Evolutionary conservation across 2,113 vertebrate genomes (phyloP).

Genomic region (Hypanus sabinus): DNA sequence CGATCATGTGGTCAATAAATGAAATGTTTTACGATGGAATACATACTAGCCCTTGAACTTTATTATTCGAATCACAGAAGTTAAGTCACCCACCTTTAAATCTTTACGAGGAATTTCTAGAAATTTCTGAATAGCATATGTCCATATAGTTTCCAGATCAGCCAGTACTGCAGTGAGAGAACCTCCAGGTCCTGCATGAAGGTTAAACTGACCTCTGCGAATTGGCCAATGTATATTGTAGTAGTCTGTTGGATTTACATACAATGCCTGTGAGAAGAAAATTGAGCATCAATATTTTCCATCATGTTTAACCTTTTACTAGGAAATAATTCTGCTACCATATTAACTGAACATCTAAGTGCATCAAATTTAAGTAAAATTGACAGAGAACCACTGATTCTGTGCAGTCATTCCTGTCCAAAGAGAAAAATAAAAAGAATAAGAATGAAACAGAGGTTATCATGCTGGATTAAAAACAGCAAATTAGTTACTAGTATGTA

Average conservation of each 20-base stretch:
- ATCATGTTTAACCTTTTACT: background rate
- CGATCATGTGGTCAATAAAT: background rate
- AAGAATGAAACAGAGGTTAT: background rate
- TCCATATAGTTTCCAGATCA: conserved; percentile 91
- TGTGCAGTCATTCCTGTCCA: background rate
- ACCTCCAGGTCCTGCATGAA: conserved; percentile 76
- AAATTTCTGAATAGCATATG: conserved; percentile 81
- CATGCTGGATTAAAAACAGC: background rate
- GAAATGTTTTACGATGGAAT: background rate
- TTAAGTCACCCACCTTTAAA: conserved; percentile 73
- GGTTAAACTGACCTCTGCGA: conserved; percentile 80
- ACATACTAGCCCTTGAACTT: background rate
- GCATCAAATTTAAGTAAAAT: background rate
- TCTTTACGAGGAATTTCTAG: conserved; percentile 92
- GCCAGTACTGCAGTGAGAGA: conserved; percentile 80
- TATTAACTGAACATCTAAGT: background rate
- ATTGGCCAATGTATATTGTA: conserved; percentile 90
- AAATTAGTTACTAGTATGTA: background rate
- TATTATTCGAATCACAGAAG: background rate
- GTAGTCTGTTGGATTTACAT: conserved; percentile 80
- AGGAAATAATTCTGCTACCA: too few relatives aligned
- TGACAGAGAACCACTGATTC: background rate
- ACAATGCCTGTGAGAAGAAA: conserved; percentile 66
- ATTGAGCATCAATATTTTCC: background rate
- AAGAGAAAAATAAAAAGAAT: conserved; percentile 32